Evolutionary conservation across 2,888 invertebrate species (phyloP), one percentile per base, ranked within the genome.

Genomic region (Platypus cylindrus): DNA sequence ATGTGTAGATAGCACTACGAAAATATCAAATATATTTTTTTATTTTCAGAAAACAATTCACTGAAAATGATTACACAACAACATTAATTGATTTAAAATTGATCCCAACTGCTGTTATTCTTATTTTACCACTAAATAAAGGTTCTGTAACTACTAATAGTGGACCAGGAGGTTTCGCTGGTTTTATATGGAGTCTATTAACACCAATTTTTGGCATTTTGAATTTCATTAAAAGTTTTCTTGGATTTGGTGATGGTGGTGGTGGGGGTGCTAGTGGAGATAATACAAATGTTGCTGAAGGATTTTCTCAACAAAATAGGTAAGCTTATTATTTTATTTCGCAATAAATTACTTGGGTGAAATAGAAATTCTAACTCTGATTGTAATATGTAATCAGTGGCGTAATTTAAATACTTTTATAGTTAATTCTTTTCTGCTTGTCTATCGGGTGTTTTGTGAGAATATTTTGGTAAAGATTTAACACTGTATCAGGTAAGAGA

Each of bases 71-170:
- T 30, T 55, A 65, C 5, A 58, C 58, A 2, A 62, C 65, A 31
- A 72, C 73, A 1, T 63, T 87, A 13, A 54, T 68, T 1, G 72
- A 73, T n/a, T 62, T 86, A 32, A 68, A 75, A 40, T 67, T 89
- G 36, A 73, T 75, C 12, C 87, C 87, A 0, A 78, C 78, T 3
- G 78, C 84, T 5, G 81, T 80, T 1, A 60, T 87, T 33, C 64
- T 87, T 29, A 75, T 87, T 46, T 55, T 86, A 45, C 79, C 78
- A 1, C 55, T 68, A 37, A 63, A 65, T 17, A 29, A 57, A 62
- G 36, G 54, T 54, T 11, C 47, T 15, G 30, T 37, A 7, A 34
- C 45, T 1, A 36, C 41, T 7, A 41, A 43, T 32, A 29, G 40
- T 18, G 43, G 45, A 14, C 27, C 37, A n/a, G 60, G 68, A 4